phyloP scores from a whole-genome alignment of 1,140 invertebrate species.

The Cydia strobilella region DNA sequence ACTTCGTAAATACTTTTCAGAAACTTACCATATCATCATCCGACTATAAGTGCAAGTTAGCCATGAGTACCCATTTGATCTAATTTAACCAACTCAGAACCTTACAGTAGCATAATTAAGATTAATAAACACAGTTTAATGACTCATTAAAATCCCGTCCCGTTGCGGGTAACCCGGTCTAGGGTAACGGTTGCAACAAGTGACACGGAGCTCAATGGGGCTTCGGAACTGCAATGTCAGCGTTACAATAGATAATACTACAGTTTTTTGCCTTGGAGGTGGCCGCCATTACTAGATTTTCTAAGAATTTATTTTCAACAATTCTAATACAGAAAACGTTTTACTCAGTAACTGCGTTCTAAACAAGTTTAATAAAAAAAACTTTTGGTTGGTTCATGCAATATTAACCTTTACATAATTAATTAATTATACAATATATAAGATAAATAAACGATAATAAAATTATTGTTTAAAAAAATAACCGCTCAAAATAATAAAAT shows the following conservation, averaged over 20 bases:
- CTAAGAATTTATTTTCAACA: background rate
- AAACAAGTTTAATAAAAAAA: too few relatives aligned
- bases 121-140: slow-evolving; percentile 4
- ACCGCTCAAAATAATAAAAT: too few relatives aligned
- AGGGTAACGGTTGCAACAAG: background rate
- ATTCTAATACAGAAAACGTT: too few relatives aligned
- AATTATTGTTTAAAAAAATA: too few relatives aligned
- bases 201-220: background rate
- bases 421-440: too few relatives aligned
- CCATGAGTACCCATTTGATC: background rate
- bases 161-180: slow-evolving; percentile 10
- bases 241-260: background rate
- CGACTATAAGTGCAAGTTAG: background rate
- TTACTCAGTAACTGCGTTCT: too few relatives aligned
- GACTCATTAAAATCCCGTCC: background rate
- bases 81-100: background rate
- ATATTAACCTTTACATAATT: too few relatives aligned
- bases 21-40: background rate
- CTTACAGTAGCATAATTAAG: background rate
- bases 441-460: too few relatives aligned
- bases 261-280: background rate
- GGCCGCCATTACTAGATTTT: background rate
- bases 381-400: too few relatives aligned
- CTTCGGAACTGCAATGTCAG: slow-evolving; percentile 17
- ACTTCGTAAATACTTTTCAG: too few relatives aligned